Conservation (phyloP, 2,888 invertebrate species). For the Steinernema hermaphroditum region DNA sequence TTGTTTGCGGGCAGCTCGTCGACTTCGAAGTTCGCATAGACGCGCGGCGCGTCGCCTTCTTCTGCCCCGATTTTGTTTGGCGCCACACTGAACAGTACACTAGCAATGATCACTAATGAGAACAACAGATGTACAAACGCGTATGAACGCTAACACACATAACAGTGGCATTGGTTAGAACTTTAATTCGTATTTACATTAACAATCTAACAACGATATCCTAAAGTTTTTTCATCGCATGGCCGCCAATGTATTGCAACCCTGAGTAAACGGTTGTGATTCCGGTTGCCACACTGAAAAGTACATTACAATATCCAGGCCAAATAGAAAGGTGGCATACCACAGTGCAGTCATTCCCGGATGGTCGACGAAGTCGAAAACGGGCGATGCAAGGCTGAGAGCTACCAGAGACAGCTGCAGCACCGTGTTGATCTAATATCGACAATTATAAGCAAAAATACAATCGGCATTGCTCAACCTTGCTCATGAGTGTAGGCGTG, state of each 20-base stretch:
- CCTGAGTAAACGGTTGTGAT: slow-evolving; percentile 63
- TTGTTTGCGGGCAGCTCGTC: background rate
- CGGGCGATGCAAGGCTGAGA: slow-evolving; percentile 84
- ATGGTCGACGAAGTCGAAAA: slow-evolving; percentile 83
- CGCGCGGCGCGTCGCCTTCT: background rate
- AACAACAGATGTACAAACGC: background rate
- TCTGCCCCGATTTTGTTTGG: background rate
- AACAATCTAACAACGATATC: slow-evolving; percentile 24
- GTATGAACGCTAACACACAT: background rate
- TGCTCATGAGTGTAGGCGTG: slow-evolving; percentile 88
- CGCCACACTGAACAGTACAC: background rate
- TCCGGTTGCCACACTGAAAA: slow-evolving; percentile 54
- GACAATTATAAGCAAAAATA: background rate
- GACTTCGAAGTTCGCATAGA: slow-evolving; percentile 2
- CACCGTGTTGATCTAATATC: slow-evolving; percentile 77
- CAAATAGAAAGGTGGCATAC: slow-evolving; percentile 31
- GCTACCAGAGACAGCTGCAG: slow-evolving; percentile 85
- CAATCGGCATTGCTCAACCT: slow-evolving; percentile 71
- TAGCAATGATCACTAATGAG: background rate
- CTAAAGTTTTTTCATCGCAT: slow-evolving; percentile 53
- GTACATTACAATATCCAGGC: background rate
- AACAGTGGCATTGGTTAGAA: background rate
- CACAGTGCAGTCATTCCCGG: slow-evolving; percentile 71
- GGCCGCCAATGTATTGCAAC: slow-evolving; percentile 60
- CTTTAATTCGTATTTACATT: slow-evolving; percentile 1